Base-by-base conservation (phyloP, 2,113 vertebrate genomes). In the Hydrolagus affinis region DNA sequence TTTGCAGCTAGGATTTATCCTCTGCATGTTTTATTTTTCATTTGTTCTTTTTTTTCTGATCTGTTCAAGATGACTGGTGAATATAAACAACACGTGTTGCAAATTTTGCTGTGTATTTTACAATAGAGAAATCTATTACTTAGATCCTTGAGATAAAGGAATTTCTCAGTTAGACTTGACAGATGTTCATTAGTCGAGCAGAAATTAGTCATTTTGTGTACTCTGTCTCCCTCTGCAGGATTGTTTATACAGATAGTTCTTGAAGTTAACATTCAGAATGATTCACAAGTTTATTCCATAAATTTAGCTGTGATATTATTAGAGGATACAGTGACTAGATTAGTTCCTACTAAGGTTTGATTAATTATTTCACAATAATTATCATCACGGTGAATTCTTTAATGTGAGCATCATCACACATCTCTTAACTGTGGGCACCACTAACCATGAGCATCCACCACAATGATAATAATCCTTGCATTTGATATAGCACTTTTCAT, bases 141-240 rank as follows among this genome's bases (percentile, higher is more conserved):
- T 14, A 66, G 62, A 66, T 32, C 15, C 28, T 17, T 15, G 11
- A 64, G 62, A 75, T 75, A 74, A 74, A 74, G 14, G 59, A n/a
- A 11, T 60, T 76, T 76, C 44, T 21, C 74, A 6, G 21, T 15
- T 78, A 28, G 12, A 6, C 59, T 78, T 66, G 78, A 25, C 25
- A 66, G 14, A 66, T 66, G 77, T 66, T 83, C 60, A 44, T 8
- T 17, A 66, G 9, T 25, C 17, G 23, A 3, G 66, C 28, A 28
- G 19, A 23, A 32, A 11, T 28, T 17, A 83, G n/a, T 83, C 19
- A 66, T 83, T 83, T 32, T 25, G 92, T 95, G 96, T 94, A 91
- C 94, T 95, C 93, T 95, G 94, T 96, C 94, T 96, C 96, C 96
- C 97, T 95, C 96, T 97, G 97, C 95, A 96, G 96, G 96, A 86